These are phyloP conservation scores for Merops nubicus DNA, from an alignment of 2,113 vertebrate species.

Conservation along the genomic window DNA sequence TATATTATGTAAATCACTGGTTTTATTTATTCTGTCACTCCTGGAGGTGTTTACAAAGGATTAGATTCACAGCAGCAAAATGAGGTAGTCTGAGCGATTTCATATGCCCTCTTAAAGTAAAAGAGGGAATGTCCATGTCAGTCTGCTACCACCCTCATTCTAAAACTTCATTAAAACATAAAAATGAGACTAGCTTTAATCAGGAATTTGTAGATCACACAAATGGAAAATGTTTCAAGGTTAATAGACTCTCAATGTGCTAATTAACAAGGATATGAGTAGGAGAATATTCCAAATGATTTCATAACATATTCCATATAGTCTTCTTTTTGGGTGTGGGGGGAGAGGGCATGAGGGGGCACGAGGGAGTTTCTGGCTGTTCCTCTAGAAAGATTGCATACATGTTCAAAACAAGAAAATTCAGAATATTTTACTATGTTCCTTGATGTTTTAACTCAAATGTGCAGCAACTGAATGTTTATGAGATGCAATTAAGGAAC, in stretches of 20 bases:
- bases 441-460: constrained; percentile 22
- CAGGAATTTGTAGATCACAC: background rate
- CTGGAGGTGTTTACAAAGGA: background rate
- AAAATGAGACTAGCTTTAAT: background rate
- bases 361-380: background rate
- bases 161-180: background rate
- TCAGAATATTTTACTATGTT: background rate
- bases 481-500: constrained; percentile 3
- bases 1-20: background rate
- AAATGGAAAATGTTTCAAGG: background rate
- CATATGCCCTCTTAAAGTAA: background rate
- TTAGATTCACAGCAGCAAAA: background rate
- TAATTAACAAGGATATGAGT: background rate
- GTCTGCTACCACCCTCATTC: background rate
- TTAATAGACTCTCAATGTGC: background rate
- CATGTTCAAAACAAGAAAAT: background rate
- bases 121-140: background rate
- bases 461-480: background rate
- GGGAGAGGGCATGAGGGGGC: too few relatives aligned
- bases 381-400: background rate
- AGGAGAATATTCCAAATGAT: background rate
- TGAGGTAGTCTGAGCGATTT: background rate
- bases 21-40: background rate
- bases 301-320: background rate
- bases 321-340: background rate